These are phyloP conservation scores for Scelioninae gen. 1 DNA, from an alignment of 2,888 invertebrate species.

Conservation along the genomic window DNA sequence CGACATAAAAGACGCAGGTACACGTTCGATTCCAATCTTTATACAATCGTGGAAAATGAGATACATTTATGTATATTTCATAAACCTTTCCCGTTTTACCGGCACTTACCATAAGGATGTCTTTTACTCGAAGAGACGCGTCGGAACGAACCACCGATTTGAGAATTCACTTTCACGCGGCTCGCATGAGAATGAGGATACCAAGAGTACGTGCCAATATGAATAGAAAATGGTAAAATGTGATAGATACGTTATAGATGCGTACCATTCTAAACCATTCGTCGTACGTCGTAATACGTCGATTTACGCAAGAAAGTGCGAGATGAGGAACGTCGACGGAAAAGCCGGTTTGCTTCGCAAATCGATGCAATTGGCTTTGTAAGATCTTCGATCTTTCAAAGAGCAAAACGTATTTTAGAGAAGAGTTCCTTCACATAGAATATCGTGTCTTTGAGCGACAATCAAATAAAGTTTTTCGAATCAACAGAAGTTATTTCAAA, in stretches of 20 bases:
- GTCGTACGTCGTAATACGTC: slow-evolving; percentile 58
- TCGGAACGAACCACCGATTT: slow-evolving; percentile 61
- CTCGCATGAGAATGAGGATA: slow-evolving; percentile 62
- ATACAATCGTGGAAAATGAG: slow-evolving; percentile 59
- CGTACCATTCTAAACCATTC: slow-evolving; percentile 48
- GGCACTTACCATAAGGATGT: slow-evolving; percentile 64
- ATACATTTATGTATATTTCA: slow-evolving; percentile 69
- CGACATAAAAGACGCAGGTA: slow-evolving; percentile 54
- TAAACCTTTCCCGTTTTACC: slow-evolving; percentile 63
- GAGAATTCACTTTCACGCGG: slow-evolving; percentile 66
- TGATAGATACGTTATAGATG: slow-evolving; percentile 61
- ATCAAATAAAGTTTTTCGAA: slow-evolving; percentile 22
- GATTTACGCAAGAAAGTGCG: slow-evolving; percentile 56
- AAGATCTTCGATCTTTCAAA: slow-evolving; percentile 50
- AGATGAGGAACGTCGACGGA: slow-evolving; percentile 19
- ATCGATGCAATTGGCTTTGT: slow-evolving; percentile 60
- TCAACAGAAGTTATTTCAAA: slow-evolving; percentile 9
- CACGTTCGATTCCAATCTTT: slow-evolving; percentile 62
- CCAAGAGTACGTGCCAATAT: slow-evolving; percentile 56
- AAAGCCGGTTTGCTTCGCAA: slow-evolving; percentile 55
- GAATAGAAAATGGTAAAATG: slow-evolving; percentile 60
- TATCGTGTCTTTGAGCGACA: slow-evolving; percentile 25
- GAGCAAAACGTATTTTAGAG: slow-evolving; percentile 40
- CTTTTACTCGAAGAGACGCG: slow-evolving; percentile 56
- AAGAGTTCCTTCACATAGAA: slow-evolving; percentile 38